phyloP scores from a whole-genome alignment of 37 sponge, comb jelly and placozoan genomes.

The Theonella swinhoei region DNA sequence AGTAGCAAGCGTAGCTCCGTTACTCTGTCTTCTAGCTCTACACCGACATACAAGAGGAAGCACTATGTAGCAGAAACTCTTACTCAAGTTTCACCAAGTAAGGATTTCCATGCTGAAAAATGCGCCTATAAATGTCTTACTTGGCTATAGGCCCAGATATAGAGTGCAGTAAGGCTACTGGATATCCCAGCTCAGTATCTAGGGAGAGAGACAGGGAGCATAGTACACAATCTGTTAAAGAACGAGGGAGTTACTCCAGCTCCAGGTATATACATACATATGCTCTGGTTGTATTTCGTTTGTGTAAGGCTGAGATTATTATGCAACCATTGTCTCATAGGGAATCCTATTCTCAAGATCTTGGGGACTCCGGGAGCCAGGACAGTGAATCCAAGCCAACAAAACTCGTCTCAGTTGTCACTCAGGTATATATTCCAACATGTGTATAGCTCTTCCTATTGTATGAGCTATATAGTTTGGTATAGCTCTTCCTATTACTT shows the following conservation, averaged over 20 bases:
- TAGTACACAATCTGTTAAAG: background rate
- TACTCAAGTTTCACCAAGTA: background rate
- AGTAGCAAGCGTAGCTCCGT: background rate
- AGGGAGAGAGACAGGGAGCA: background rate
- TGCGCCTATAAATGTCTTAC: too few relatives aligned
- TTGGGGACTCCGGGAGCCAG: background rate
- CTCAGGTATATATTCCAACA: conserved; percentile 15
- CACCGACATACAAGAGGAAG: background rate
- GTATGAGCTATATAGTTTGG: too few relatives aligned
- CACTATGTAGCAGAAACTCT: background rate
- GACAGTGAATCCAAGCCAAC: conserved; percentile 48
- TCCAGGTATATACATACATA: background rate
- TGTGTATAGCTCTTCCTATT: too few relatives aligned
- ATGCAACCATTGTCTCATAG: background rate
- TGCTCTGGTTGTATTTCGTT: background rate
- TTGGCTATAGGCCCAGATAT: background rate
- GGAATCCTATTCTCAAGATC: background rate
- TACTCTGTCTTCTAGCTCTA: background rate
- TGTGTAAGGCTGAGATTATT: too few relatives aligned
- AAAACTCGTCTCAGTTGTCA: conserved; percentile 60
- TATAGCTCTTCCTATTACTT: too few relatives aligned
- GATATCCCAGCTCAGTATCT: background rate
- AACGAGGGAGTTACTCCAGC: background rate
- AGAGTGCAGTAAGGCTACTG: background rate
- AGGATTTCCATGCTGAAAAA: background rate